A percentile compares a stretch with the other conserved stretches of the same genome.
Evolutionary conservation across 2,888 invertebrate species (phyloP).

Genomic region (Macroteleia sp.): DNA sequence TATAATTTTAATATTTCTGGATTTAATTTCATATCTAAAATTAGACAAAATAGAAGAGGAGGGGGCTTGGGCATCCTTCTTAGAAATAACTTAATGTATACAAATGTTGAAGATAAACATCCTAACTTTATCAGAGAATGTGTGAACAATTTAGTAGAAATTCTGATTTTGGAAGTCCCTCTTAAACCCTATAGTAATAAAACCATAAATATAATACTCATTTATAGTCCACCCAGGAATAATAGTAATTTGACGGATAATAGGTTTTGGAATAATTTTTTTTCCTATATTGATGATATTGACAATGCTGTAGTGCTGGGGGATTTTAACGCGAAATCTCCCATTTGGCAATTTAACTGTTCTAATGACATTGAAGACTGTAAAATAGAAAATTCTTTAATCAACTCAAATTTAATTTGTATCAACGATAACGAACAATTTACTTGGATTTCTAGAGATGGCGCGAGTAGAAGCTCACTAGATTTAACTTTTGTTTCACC

Average conservation of each 20-base stretch:
- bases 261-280: conserved; percentile 9
- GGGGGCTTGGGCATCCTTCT: not conserved
- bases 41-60: not conserved
- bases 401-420: not conserved
- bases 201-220: not conserved
- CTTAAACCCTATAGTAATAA: not conserved
- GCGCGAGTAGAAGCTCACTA: not conserved
- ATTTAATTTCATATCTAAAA: too few relatives aligned
- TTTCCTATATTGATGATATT: not conserved
- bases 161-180: not conserved
- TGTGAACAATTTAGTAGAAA: not conserved
- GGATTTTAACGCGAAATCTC: conserved; percentile 3
- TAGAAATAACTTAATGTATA: not conserved
- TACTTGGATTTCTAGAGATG: conserved; percentile 1
- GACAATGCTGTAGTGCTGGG: not conserved
- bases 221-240: not conserved
- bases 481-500: not conserved
- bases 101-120: not conserved
- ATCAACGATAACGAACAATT: not conserved
- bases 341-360: not conserved
- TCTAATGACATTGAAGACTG: not conserved
- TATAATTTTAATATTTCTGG: too few relatives aligned
- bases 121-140: not conserved
- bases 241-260: not conserved
- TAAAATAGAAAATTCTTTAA: not conserved